phyloP scores from a whole-genome alignment of 2,113 vertebrate genomes.

The Phyllostomus discolor region DNA sequence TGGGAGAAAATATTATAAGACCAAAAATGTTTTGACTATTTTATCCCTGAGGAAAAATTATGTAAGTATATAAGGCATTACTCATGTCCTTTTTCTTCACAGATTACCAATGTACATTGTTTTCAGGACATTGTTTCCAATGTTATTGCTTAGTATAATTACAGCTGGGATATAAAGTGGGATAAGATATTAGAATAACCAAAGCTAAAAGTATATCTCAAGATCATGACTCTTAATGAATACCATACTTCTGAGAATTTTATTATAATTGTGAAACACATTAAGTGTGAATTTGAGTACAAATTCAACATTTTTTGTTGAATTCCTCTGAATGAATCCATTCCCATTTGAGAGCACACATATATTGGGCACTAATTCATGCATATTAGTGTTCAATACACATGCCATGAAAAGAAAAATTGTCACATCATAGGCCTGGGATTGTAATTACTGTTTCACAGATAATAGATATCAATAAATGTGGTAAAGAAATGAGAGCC shows the following conservation, averaged over 20 bases:
- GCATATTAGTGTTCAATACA: slow-evolving; percentile 54
- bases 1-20: neutral
- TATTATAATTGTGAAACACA: neutral
- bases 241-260: neutral
- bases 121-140: neutral
- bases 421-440: neutral
- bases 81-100: neutral
- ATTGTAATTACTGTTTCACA: slow-evolving; percentile 61
- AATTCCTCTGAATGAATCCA: slow-evolving; percentile 34
- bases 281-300: too few relatives aligned
- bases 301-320: neutral
- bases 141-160: neutral
- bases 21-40: neutral
- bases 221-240: neutral
- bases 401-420: slow-evolving; percentile 40
- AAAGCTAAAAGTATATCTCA: neutral
- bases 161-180: neutral
- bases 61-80: neutral
- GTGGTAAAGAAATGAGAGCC: slow-evolving; percentile 38
- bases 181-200: neutral
- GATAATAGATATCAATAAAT: slow-evolving; percentile 54
- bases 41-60: neutral
- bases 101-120: neutral
- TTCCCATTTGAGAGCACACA: slow-evolving; percentile 51
- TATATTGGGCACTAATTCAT: slow-evolving; percentile 39